Evolutionary conservation across 2,797 vertebrate species (phyloP).

Genomic region (Eptatretus atami): DNA sequence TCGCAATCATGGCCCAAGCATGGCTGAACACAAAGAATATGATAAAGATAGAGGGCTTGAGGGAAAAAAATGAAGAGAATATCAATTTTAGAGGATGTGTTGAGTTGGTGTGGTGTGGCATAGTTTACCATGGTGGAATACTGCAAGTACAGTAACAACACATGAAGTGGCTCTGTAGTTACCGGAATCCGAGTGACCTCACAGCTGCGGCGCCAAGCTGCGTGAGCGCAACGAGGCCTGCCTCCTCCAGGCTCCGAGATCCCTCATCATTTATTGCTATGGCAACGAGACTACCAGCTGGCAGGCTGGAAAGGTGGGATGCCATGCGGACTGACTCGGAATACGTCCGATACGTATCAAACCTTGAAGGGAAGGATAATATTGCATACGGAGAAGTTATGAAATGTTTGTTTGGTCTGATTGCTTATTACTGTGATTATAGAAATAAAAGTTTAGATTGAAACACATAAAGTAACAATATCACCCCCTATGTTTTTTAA

Average conservation of each 20-base stretch:
- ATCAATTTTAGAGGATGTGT: no score
- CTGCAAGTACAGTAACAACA: no score
- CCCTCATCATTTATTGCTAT: slow-evolving; percentile 75
- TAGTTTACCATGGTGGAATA: no score
- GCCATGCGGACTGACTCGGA: slow-evolving; percentile 45
- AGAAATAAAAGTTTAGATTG: no score
- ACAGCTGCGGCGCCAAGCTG: slow-evolving; percentile 54
- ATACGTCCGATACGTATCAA: slow-evolving; percentile 61
- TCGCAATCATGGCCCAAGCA: slow-evolving; percentile 58
- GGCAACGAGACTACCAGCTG: slow-evolving; percentile 30
- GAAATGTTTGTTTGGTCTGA: no score
- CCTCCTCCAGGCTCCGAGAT: slow-evolving; percentile 56
- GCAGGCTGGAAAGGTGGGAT: slow-evolving; percentile 30
- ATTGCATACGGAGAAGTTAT: neutral
- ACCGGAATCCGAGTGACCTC: slow-evolving; percentile 57
- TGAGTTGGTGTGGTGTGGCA: no score
- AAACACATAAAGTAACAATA: no score
- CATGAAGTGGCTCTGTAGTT: no score
- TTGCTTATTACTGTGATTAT: no score
- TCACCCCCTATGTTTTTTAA: no score
- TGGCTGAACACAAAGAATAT: slow-evolving; percentile 22
- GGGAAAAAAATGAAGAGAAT: no score
- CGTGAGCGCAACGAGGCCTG: slow-evolving; percentile 35
- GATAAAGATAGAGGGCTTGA: slow-evolving; percentile 8
- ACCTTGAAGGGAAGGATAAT: slow-evolving; percentile 18